Conservation (phyloP, 1,140 invertebrate genomes). For the Drosophila jambulina region DNA sequence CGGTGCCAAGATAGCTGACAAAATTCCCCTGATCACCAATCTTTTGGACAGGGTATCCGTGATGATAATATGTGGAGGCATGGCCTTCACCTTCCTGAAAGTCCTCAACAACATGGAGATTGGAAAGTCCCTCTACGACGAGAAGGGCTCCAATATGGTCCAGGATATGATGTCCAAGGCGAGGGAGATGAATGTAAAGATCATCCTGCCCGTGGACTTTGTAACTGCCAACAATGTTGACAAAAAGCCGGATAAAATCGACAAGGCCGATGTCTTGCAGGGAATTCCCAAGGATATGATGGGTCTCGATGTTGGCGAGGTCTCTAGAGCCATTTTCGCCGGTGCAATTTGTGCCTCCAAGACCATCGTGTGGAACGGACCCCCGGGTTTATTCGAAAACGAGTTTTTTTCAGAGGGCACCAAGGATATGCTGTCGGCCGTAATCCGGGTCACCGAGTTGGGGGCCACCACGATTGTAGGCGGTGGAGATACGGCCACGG, state of each 20-base stretch:
- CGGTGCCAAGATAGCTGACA: constrained; percentile 99
- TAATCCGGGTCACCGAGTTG: constrained; percentile 93
- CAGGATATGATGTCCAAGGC: constrained; percentile 95
- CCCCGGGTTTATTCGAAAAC: constrained; percentile 98
- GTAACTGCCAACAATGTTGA: constrained; percentile 97
- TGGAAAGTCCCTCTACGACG: constrained; percentile 96
- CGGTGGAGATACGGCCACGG: constrained; percentile 99
- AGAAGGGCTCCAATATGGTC: constrained; percentile 97
- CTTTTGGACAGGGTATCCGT: constrained; percentile 98
- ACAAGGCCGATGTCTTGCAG: constrained; percentile 88
- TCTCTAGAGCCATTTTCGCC: constrained; percentile 91
- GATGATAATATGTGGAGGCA: constrained; percentile 99
- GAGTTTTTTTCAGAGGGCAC: constrained; percentile 96
- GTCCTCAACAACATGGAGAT: constrained; percentile 97
- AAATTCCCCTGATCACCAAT: constrained; percentile 99
- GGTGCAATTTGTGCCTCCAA: constrained; percentile 94
- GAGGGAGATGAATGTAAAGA: constrained; percentile 94
- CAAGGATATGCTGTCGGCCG: constrained; percentile 95
- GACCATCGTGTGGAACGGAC: constrained; percentile 99
- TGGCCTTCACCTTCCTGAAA: constrained; percentile 99
- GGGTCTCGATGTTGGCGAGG: constrained; percentile 97
- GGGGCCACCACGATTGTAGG: constrained; percentile 96
- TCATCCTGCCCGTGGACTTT: constrained; percentile 98
- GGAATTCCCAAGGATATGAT: constrained; percentile 97
- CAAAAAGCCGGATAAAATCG: constrained; percentile 93